phyloP scores from a whole-genome alignment of 2,888 invertebrate genomes.

The Rhorus exstirpatorius region DNA sequence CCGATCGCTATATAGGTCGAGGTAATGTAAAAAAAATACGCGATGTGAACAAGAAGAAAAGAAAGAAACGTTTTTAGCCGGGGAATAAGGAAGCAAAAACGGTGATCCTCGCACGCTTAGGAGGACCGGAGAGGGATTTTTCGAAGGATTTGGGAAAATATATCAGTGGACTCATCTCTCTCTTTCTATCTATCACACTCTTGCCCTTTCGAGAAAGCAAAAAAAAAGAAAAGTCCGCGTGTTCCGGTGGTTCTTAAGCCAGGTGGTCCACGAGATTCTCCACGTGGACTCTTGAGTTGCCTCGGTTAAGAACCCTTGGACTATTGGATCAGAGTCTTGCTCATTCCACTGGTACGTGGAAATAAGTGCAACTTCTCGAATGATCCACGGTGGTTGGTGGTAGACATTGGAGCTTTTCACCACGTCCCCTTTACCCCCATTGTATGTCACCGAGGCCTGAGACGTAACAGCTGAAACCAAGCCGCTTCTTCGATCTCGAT shows the following conservation, averaged over 20 bases:
- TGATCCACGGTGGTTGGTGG: too few species aligned
- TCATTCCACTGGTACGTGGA: not conserved
- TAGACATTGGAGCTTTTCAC: too few species aligned
- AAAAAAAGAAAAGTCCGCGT: not conserved
- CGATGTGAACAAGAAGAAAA: conserved; percentile 19
- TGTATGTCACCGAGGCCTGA: too few species aligned
- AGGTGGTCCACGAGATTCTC: not conserved
- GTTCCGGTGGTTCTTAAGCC: not conserved
- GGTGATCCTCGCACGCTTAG: conserved; percentile 61
- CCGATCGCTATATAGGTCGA: conserved; percentile 26
- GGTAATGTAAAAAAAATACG: not conserved
- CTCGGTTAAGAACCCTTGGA: not conserved
- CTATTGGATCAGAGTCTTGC: conserved; percentile 5
- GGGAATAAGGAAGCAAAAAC: conserved; percentile 16
- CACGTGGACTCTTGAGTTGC: too few species aligned
- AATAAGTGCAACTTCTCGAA: not conserved
- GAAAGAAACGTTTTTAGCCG: conserved; percentile 26
- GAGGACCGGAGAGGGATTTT: conserved; percentile 73
- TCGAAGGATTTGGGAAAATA: conserved; percentile 69
- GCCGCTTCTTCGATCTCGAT: conserved; percentile 59
- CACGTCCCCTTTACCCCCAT: too few species aligned
- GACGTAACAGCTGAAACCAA: too few species aligned
- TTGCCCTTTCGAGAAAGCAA: not conserved
- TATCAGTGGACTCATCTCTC: conserved; percentile 23
- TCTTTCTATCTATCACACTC: too few species aligned